Base-by-base conservation (phyloP, 2,797 vertebrate species). In the Graptemys geographica region DNA sequence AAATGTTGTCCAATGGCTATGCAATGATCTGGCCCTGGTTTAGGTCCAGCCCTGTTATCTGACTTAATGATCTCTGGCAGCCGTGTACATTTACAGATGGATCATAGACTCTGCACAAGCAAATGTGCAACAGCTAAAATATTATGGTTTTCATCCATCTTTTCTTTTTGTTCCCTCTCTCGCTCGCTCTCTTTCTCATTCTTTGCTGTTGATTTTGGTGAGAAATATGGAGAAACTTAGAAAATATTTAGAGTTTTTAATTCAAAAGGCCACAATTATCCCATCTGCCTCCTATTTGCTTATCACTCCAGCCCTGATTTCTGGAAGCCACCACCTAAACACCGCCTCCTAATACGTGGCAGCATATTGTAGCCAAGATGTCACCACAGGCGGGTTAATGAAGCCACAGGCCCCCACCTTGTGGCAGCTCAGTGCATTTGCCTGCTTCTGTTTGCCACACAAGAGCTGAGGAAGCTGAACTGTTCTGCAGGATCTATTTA, bases 401-500 rank as follows among this genome's bases (percentile, higher is more conserved):
- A 52, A 81, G 59, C 81, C 91, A 62, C 85, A 85, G 91, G n/a
- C 41, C 47, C 53, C 72, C 85, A 92, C 37, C 69, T 92, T 87
- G 49, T 72, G 59, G 51, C 76, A 69, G 79, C 37, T 92, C 62
- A 0, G 11, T 31, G 47, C 23, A 41, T n/a, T 52, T 41, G 90
- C 81, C 47, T 37, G 19, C 49, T 82, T 74, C 57, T 11, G 11
- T 82, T 65, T 81, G 81, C 52, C 79, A 56, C 84, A 86, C 93
- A 59, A 88, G 74, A 84, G 25, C 51, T 49, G 51, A 74, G 74
- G 79, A 49, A 76, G 4, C 23, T 0, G 55, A 82, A 51, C 11
- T 76, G 82, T 27, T 5, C 16, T 5, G 25, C 80, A 31, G 85
- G 87, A 82, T 51, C 87, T 93, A 53, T 52, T 93, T 84, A 59